Evolutionary conservation across 1,140 invertebrate species (phyloP).

Genomic region (Drosophila punjabiensis): DNA sequence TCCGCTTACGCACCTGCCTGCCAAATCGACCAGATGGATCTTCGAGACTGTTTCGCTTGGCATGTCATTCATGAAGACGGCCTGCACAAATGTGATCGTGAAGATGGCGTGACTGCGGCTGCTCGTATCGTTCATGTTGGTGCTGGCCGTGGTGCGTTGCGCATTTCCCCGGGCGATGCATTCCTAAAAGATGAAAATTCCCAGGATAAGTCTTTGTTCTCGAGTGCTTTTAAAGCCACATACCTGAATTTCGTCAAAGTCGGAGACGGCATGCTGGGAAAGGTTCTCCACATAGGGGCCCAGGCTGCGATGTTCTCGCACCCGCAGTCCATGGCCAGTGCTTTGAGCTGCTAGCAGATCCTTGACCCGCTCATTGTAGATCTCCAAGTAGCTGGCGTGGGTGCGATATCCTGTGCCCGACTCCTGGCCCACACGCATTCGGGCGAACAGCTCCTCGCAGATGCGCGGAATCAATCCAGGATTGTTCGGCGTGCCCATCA

Average conservation of each 20-base stretch:
- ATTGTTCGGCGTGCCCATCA: slow-evolving; percentile 96
- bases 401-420: slow-evolving; percentile 93
- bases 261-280: slow-evolving; percentile 93
- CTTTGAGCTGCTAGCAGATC: slow-evolving; percentile 91
- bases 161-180: slow-evolving; percentile 92
- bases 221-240: not conserved
- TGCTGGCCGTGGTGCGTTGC: slow-evolving; percentile 92
- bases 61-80: slow-evolving; percentile 92
- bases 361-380: slow-evolving; percentile 96
- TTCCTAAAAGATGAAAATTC: slow-evolving; percentile 86
- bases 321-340: slow-evolving; percentile 90
- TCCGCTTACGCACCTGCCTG: slow-evolving; percentile 89
- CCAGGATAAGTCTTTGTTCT: not conserved
- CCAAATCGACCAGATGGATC: slow-evolving; percentile 95
- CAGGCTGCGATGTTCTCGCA: slow-evolving; percentile 95
- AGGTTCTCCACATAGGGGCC: slow-evolving; percentile 98
- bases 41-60: slow-evolving; percentile 95
- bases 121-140: slow-evolving; percentile 94
- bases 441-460: slow-evolving; percentile 91
- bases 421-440: slow-evolving; percentile 92
- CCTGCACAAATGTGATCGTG: slow-evolving; percentile 95
- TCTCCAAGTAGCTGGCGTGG: slow-evolving; percentile 95
- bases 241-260: slow-evolving; percentile 94
- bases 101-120: slow-evolving; percentile 98
- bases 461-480: slow-evolving; percentile 95